A percentile compares a stretch with the other conserved stretches of the same genome.
Evolutionary conservation across 2,888 invertebrate species (phyloP).

Genomic region (Hipparchia semele): DNA sequence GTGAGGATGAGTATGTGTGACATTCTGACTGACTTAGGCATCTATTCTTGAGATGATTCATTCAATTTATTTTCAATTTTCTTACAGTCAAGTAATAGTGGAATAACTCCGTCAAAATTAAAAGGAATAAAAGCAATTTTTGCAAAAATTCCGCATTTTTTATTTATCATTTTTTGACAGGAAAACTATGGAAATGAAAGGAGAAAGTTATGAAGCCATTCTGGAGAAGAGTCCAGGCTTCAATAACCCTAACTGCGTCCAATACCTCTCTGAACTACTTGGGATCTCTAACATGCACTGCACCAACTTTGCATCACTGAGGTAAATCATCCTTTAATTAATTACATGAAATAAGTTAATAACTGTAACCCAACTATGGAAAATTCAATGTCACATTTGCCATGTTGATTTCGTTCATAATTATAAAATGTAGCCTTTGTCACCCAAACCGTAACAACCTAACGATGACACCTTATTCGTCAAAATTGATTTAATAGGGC

Average conservation of each 20-base stretch:
- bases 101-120: conserved; percentile 55
- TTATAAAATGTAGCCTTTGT: too few relatives aligned
- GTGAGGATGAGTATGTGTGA: conserved; percentile 81
- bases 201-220: conserved; percentile 90
- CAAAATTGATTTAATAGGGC: too few relatives aligned
- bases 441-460: too few relatives aligned
- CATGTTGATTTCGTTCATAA: too few relatives aligned
- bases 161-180: conserved; percentile 69
- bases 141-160: conserved; percentile 47
- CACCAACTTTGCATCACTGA: conserved; percentile 87
- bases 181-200: conserved; percentile 91
- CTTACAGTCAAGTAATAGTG: conserved; percentile 52
- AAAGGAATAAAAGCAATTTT: conserved; percentile 52
- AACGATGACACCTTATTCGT: too few relatives aligned
- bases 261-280: conserved; percentile 90
- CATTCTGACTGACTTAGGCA: conserved; percentile 64
- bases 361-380: too few relatives aligned
- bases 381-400: too few relatives aligned
- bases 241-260: conserved; percentile 94
- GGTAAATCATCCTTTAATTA: conserved; percentile 71
- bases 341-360: too few relatives aligned
- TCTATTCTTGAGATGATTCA: conserved; percentile 52
- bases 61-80: conserved; percentile 55
- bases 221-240: conserved; percentile 92
- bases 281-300: conserved; percentile 87